Evolutionary conservation across 1,140 invertebrate genomes (phyloP).

Genomic region (Theocolax elegans): DNA sequence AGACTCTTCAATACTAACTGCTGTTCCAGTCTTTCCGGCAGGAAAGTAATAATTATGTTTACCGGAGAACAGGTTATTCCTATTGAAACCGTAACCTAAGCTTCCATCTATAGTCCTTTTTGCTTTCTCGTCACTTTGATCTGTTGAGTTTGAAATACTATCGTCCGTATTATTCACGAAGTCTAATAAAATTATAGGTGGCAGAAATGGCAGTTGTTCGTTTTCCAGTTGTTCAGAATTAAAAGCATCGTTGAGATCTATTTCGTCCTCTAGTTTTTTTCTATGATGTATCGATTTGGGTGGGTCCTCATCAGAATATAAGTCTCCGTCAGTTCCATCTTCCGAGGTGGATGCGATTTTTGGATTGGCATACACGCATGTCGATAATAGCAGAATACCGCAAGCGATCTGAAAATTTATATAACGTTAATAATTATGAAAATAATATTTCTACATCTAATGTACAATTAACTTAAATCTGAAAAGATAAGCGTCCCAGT

Average conservation of each 20-base stretch:
- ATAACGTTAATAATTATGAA: too few relatives aligned
- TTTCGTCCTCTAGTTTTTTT: constrained; percentile 17
- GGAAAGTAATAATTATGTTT: constrained; percentile 65
- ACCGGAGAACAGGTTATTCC: constrained; percentile 54
- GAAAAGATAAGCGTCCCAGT: too few relatives aligned
- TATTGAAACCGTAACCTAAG: constrained; percentile 61
- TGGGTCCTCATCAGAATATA: not conserved
- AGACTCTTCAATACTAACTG: constrained; percentile 64
- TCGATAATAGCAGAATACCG: not conserved
- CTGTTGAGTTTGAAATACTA: constrained; percentile 26
- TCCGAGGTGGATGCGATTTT: not conserved
- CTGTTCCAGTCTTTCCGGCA: constrained; percentile 59
- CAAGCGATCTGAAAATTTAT: constrained; percentile 20
- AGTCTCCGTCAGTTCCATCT: not conserved
- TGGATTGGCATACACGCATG: not conserved
- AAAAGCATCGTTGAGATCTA: not conserved
- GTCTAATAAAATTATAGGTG: constrained; percentile 61
- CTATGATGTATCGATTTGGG: not conserved
- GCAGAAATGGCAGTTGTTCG: constrained; percentile 53
- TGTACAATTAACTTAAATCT: too few relatives aligned
- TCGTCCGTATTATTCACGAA: constrained; percentile 55
- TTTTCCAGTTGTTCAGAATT: not conserved
- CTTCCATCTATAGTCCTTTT: constrained; percentile 59
- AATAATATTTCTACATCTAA: too few relatives aligned
- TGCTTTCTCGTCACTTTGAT: constrained; percentile 56